Evolutionary conservation across 2,888 invertebrate species (phyloP), one percentile per base, ranked within the genome.

Genomic region (Noctuana brunneofusca): DNA sequence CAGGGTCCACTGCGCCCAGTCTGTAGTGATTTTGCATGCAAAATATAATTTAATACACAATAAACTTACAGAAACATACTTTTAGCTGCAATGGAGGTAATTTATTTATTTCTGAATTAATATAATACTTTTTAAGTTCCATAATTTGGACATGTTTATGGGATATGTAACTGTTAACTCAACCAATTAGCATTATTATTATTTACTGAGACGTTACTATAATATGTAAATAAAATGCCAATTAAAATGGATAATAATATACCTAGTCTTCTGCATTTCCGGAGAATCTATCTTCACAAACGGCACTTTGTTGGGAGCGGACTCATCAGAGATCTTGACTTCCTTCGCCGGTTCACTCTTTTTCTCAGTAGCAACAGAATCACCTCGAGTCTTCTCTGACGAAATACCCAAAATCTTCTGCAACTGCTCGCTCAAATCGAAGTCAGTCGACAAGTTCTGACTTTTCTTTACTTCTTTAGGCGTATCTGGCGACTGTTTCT

Each of bases 281-380:
- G 92, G 92, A 0, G 92, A 92, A 68, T 92, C 92, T 50, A 92
- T 92, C 73, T 92, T 92, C 11, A 92, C 92, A 1, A 89, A 84
- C 0, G 92, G 92, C 46, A 92, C 78, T 69, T 87, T 89, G 62
- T 75, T 81, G 0, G 75, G 69, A 1, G 69, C 64, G 64, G 68
- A 71, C 0, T 90, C 89, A 16, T 90, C 90, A 1, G 81, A 75
- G 32, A 89, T 85, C 71, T 91, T 91, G 1, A 89, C 87, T 68
- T 89, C 90, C 56, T 88, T 89, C 0, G 65, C 74, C 0, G 80
- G 78, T 38, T 92, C 92, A 50, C 68, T 74, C 68, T 87, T 88
- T 68, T 86, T 86, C 64, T 92, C 92, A 0, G 68, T 71, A 68
- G 68, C 81, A 16, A 75, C 68, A 0, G 69, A 69, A 6, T 87